Evolutionary conservation across 2,888 invertebrate genomes (phyloP), one percentile per base, ranked within the genome.

Genomic region (Yponomeuta malinellus): DNA sequence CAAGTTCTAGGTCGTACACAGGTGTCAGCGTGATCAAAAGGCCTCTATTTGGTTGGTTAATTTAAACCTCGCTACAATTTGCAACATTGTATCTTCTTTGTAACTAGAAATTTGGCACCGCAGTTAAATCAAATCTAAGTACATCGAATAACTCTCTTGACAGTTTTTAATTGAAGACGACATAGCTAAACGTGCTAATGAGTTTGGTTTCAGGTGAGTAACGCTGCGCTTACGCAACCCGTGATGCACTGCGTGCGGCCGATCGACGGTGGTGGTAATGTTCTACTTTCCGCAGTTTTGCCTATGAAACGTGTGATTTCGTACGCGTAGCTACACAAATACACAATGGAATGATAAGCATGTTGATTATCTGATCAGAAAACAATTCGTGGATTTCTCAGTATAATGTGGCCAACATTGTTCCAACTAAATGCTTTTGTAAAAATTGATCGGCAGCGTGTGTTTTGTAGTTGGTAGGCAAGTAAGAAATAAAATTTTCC

Each of bases 1-100:
- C 90, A 90, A 90, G 90, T 90, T 90, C 90, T 89, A 87, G 90
- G 90, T 89, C 84, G 81, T 87, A 86, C 84, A 84, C 83, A 70
- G n/a, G 33, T 68, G 48, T 31, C 65, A 59, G 52, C 52, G 5
- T 15, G 52, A 59, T 59, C 52, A 59, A 59, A 59, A 59, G 52
- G 15, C 52, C 52, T 15, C 12, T 15, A 59, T 59, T 15, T 52
- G 8, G 52, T 52, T 9, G 2, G 52, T 23, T 23, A 23, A 23
- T 23, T 59, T 59, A 15, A 15, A 59, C 12, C 52, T 15, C 3
- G 52, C 52, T 15, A 15, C 15, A 12, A 59, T 59, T 59, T 15
- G 12, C 6, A 59, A 59, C 15, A 12, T 59, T 59, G 6, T 5
- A 5, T 43, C 43, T 43, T 6, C 43, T 33, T 33, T 33, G 5